Conservation (phyloP, 35 echinoderm and acorn worm species). For the Heliocidaris tuberculata region DNA sequence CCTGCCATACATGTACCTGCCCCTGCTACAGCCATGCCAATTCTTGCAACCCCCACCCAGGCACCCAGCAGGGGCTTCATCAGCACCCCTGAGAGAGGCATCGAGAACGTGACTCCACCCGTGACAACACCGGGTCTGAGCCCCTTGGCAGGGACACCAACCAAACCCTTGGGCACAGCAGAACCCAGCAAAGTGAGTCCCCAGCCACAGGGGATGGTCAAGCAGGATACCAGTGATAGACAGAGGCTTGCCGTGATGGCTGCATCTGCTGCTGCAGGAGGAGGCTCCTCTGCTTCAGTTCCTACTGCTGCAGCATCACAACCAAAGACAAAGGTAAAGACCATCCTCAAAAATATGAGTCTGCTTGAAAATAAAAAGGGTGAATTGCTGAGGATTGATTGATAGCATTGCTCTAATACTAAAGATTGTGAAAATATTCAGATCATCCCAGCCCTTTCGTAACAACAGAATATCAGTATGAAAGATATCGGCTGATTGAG, state of each 20-base stretch:
- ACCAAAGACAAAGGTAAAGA: neutral
- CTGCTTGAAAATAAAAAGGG: too few relatives aligned
- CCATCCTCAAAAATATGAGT: neutral
- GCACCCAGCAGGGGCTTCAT: neutral
- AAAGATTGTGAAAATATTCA: too few relatives aligned
- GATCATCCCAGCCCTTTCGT: too few relatives aligned
- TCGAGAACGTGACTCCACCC: slow-evolving; percentile 33
- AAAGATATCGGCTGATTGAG: too few relatives aligned
- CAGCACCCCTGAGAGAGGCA: slow-evolving; percentile 28
- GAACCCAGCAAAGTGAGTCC: neutral
- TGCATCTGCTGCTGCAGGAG: neutral
- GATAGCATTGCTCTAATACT: too few relatives aligned
- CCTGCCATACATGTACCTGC: neutral
- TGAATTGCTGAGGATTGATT: too few relatives aligned
- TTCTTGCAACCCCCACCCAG: neutral
- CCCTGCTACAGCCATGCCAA: neutral
- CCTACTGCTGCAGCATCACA: neutral
- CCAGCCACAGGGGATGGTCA: neutral
- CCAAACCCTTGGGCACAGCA: neutral
- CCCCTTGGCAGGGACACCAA: neutral
- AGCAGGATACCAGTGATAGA: neutral
- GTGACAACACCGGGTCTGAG: neutral
- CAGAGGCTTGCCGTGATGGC: neutral
- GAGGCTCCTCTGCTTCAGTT: neutral
- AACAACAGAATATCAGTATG: too few relatives aligned